Evolutionary conservation across 1,140 invertebrate species (phyloP).

Genomic region (Leptopilina clavipes): DNA sequence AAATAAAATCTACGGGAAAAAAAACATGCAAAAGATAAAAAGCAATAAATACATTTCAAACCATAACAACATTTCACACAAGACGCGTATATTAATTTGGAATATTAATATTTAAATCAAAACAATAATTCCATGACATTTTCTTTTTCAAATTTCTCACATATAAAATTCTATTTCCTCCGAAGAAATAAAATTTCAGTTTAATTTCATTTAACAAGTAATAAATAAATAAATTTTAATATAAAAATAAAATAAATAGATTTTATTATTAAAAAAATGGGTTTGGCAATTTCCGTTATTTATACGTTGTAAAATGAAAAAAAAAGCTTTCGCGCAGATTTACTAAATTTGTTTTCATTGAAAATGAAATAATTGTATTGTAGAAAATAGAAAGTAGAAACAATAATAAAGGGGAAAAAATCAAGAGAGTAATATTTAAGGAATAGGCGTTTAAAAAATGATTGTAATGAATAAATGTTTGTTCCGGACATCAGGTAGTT

Average conservation of each 20-base stretch:
- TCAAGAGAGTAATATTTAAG: not conserved
- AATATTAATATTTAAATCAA: not conserved
- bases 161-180: not conserved
- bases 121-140: not conserved
- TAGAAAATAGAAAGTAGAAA: not conserved
- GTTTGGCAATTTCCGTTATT: no score
- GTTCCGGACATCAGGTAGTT: conserved; percentile 62
- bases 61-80: not conserved
- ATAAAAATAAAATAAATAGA: no score
- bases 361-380: no score
- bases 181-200: not conserved
- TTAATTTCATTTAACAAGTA: no score
- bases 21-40: conserved; percentile 19
- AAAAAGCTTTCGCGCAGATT: no score
- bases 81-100: conserved; percentile 6
- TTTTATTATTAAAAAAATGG: no score
- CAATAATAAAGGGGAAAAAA: not conserved
- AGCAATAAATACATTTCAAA: conserved; percentile 5
- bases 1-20: not conserved
- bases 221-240: no score
- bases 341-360: no score
- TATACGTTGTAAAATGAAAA: no score
- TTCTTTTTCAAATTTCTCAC: no score
- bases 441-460: conserved; percentile 24
- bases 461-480: conserved; percentile 42